Conservation (phyloP, 2,113 vertebrate species). For the Oncorhynchus gorbuscha region DNA sequence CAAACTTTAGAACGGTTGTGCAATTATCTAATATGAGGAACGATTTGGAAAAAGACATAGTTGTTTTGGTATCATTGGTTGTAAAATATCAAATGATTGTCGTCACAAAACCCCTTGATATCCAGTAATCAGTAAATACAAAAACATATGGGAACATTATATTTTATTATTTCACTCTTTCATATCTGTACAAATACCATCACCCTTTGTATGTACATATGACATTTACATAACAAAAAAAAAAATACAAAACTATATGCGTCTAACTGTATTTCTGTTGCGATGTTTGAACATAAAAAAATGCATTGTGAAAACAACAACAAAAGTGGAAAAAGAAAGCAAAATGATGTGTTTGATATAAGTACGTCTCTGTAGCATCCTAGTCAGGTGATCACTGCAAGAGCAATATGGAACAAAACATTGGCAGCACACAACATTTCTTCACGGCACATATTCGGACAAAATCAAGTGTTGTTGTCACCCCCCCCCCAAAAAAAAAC, state of each 20-base stretch:
- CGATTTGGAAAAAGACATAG: neutral
- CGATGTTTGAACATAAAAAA: conserved; percentile 92
- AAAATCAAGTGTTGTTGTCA: conserved; percentile 69
- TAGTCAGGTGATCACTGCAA: conserved; percentile 49
- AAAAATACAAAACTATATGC: conserved; percentile 99
- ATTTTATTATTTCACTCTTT: conserved; percentile 94
- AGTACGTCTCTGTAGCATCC: conserved; percentile 18
- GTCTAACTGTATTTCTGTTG: conserved; percentile 98
- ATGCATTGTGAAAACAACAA: conserved; percentile 81
- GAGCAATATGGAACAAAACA: conserved; percentile 66
- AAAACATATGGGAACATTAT: conserved; percentile 75
- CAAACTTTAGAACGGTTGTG: no score
- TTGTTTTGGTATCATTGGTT: neutral
- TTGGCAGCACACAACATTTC: conserved; percentile 59
- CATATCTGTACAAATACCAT: conserved; percentile 99
- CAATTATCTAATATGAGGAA: no score
- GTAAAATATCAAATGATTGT: neutral
- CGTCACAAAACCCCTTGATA: no score
- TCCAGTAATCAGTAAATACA: conserved; percentile 23
- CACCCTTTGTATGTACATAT: conserved; percentile 99
- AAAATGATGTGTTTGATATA: conserved; percentile 65
- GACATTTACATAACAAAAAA: conserved; percentile 94
- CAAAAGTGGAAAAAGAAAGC: conserved; percentile 41
- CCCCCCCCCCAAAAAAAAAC: conserved; percentile 26
- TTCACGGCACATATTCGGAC: conserved; percentile 69